phyloP scores from a whole-genome alignment of 2,113 vertebrate genomes.

The Hymenochirus boettgeri region DNA sequence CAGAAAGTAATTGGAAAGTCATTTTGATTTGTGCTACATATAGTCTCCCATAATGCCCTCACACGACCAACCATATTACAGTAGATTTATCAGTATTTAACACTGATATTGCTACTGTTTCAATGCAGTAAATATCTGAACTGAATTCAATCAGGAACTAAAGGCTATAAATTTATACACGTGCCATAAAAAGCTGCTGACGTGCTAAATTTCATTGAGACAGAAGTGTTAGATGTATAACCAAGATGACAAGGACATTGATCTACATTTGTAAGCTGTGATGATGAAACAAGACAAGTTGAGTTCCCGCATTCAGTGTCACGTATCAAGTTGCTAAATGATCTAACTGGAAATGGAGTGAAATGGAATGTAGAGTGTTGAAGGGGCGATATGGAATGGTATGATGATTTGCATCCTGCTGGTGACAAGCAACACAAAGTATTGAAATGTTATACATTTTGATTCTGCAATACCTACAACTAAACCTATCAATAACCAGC shows the following conservation, averaged over 20 bases:
- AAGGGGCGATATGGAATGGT: neutral
- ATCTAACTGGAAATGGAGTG: conserved; percentile 17
- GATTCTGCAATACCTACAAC: conserved; percentile 10
- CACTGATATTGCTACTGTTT: no score
- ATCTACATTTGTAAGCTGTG: conserved; percentile 12
- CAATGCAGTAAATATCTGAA: neutral
- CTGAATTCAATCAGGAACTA: neutral
- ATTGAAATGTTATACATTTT: neutral
- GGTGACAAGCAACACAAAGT: conserved; percentile 15
- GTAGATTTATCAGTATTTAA: no score
- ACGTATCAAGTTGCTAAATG: conserved; percentile 5
- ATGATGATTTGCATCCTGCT: conserved; percentile 9
- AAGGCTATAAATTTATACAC: neutral
- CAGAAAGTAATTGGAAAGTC: no score
- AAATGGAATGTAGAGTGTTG: conserved; percentile 17
- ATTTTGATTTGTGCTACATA: no score
- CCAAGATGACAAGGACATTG: conserved; percentile 12
- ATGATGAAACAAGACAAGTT: neutral
- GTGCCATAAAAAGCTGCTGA: neutral
- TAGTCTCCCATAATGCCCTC: no score
- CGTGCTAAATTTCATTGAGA: conserved; percentile 1
- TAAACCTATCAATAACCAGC: no score
- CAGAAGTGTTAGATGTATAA: conserved; percentile 13
- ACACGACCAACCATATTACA: no score
- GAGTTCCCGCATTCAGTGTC: conserved; percentile 5